Evolutionary conservation across 2,113 vertebrate species (phyloP), one percentile per base, ranked within the genome.

Genomic region (Myanophis thanlyinensis): DNA sequence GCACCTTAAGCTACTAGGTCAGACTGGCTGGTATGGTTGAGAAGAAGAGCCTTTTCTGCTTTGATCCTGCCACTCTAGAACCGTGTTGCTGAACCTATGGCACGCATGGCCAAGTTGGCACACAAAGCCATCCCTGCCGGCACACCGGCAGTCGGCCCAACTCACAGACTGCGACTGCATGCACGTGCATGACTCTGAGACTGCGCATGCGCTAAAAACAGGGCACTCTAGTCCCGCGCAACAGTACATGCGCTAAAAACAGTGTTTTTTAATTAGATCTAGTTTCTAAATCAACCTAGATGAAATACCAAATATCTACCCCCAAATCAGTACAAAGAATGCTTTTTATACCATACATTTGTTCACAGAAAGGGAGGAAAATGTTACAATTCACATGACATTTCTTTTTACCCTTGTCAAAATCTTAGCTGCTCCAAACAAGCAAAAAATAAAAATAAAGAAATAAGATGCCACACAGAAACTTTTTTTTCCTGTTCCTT

Each of bases 401-500:
- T 73, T 92, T 54, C 89, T 94, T 90, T 23, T 52, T 92, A 59
- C 18, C 27, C 88, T 59, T 80, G 67, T 87, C 22, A 22, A 88
- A 88, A 22, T 87, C 51, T 94, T 62, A 51, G 47, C 44, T 40
- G 35, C 40, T 40, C 22, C 20, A 85, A 85, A 46, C 44, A 91
- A 89, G 27, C 8, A 46, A 46, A 87, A 89, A 89, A 18, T n/a
- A 87, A 27, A 35, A 59, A n/a, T n/a, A 59, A 89, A 89, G 87
- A 94, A 94, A 93, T 53, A 49, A n/a, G 91, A 86, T 30, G 85
- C 56, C n/a, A 86, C 23, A 51, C 73, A 91, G 56, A 18, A 91
- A 3, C 59, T 87, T 84, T 35, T 25, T 85, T 91, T 56, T 47
- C 48, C 12, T 23, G 27, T 56, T 35, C 80, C 87, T 80, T 23